Evolutionary conservation across 2,797 vertebrate genomes (phyloP).

Genomic region (Chelmon rostratus): DNA sequence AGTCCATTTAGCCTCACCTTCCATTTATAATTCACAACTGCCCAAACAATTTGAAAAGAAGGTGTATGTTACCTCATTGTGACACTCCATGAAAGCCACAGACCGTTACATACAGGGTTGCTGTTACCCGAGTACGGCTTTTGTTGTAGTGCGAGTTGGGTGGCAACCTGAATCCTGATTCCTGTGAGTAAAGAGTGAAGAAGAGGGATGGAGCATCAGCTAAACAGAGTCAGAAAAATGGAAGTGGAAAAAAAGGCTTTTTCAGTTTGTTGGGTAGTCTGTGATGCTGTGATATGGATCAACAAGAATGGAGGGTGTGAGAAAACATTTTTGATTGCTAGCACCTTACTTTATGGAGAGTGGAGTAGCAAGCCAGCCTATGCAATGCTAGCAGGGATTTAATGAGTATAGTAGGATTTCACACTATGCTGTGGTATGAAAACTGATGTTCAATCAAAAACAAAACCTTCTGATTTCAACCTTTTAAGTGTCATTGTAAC

Average conservation of each 20-base stretch:
- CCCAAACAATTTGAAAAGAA: constrained; percentile 39
- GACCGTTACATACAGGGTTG: constrained; percentile 1
- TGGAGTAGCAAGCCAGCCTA: not conserved
- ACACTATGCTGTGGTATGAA: too few species aligned
- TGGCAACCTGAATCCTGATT: constrained; percentile 12
- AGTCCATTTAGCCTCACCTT: constrained; percentile 35
- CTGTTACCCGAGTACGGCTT: constrained; percentile 18
- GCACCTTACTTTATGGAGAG: not conserved
- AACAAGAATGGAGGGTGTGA: not conserved
- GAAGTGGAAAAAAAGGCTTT: too few species aligned
- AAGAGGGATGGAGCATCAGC: not conserved
- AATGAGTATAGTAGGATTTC: not conserved
- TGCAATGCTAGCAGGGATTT: not conserved
- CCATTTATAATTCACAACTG: constrained; percentile 44
- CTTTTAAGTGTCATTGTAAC: too few species aligned
- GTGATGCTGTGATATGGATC: not conserved
- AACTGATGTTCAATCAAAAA: too few species aligned
- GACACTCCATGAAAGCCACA: constrained; percentile 3
- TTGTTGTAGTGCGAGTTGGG: not conserved
- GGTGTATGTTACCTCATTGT: constrained; percentile 29
- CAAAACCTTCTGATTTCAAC: too few species aligned
- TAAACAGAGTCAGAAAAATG: not conserved
- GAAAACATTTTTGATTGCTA: not conserved
- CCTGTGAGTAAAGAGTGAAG: not conserved
- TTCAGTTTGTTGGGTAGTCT: not conserved